These are phyloP conservation scores for Aricia artaxerxes DNA, from an alignment of 2,888 invertebrate species.

Conservation along the genomic window DNA sequence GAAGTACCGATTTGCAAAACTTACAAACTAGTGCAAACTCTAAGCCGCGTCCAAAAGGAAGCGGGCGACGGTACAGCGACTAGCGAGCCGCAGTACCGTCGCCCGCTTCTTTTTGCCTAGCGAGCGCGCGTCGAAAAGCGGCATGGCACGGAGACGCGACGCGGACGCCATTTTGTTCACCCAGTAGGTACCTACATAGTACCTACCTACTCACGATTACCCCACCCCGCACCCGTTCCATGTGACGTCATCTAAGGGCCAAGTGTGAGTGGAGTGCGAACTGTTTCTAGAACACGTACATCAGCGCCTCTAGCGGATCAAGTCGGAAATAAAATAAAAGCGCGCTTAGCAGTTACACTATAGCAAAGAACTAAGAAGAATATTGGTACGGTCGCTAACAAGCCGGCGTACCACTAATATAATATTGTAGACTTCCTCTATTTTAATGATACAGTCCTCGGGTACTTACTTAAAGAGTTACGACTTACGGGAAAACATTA, in stretches of 20 bases:
- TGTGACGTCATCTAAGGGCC: not conserved
- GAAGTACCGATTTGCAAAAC: not conserved
- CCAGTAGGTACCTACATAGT: slow-evolving; percentile 3
- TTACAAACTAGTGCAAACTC: not conserved
- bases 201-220: slow-evolving; percentile 5
- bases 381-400: not conserved
- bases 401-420: not conserved
- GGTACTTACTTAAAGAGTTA: too few relatives aligned
- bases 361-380: too few relatives aligned
- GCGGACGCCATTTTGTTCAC: not conserved
- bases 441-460: not conserved
- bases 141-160: not conserved
- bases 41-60: not conserved
- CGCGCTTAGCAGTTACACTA: not conserved
- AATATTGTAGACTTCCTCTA: not conserved
- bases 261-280: not conserved
- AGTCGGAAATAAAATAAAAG: not conserved
- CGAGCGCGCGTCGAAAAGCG: slow-evolving; percentile 5
- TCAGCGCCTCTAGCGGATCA: slow-evolving; percentile 2
- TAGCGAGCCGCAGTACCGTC: not conserved
- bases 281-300: not conserved
- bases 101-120: not conserved
- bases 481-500: too few relatives aligned
- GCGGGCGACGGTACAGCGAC: not conserved
- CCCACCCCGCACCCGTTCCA: not conserved